These are phyloP conservation scores for Microcebus murinus DNA, from an alignment of 2,113 vertebrate species.

Conservation along the genomic window DNA sequence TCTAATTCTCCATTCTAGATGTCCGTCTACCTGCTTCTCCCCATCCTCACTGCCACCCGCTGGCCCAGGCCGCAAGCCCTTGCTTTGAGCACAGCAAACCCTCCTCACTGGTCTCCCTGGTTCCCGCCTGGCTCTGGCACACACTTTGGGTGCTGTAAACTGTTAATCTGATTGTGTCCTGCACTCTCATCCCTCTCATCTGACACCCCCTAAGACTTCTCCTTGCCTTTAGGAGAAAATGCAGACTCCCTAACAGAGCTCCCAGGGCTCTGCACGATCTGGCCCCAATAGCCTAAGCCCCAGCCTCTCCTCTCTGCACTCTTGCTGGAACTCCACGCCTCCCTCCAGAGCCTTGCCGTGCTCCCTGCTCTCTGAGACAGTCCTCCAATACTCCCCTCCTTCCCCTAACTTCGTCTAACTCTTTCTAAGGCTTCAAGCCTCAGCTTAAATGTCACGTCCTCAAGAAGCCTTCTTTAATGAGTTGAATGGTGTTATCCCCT, in stretches of 20 bases:
- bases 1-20: background rate
- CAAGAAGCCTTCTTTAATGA: accelerated
- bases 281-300: background rate
- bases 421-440: accelerated
- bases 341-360: background rate
- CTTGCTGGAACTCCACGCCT: too few relatives aligned
- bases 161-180: background rate
- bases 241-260: background rate
- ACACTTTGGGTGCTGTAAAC: background rate
- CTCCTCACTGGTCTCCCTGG: background rate
- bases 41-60: background rate
- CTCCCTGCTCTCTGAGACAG: background rate
- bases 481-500: background rate
- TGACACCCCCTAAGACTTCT: background rate
- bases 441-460: background rate
- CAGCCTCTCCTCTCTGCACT: background rate
- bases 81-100: background rate
- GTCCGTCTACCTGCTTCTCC: background rate
- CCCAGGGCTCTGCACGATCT: background rate
- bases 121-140: background rate
- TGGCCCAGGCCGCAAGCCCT: background rate
- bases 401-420: background rate
- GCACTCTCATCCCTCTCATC: background rate
- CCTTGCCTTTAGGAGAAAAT: background rate
- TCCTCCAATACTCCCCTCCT: background rate